Evolutionary conservation across 1,140 invertebrate species (phyloP).

Genomic region (Acromyrmex charruanus): DNA sequence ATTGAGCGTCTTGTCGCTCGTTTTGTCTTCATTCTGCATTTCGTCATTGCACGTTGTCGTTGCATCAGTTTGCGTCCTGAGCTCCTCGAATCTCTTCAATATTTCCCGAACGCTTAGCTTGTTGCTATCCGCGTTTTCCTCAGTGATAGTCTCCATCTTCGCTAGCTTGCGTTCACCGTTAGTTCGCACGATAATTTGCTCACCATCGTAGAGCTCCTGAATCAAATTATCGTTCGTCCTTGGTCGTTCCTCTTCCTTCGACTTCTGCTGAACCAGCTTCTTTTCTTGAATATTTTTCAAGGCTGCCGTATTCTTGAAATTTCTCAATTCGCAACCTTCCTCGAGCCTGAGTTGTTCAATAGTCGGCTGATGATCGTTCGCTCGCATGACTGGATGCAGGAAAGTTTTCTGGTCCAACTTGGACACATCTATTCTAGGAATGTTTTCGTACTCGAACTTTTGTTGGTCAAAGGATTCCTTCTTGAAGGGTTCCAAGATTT

Average conservation of each 20-base stretch:
- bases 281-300: constrained; percentile 18
- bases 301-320: constrained; percentile 68
- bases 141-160: constrained; percentile 92
- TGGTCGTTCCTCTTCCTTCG: constrained; percentile 70
- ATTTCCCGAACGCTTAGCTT: constrained; percentile 94
- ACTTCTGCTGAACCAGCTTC: constrained; percentile 40
- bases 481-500: constrained; percentile 56
- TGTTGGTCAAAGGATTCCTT: constrained; percentile 71
- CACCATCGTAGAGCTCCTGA: constrained; percentile 82
- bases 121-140: constrained; percentile 90
- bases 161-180: constrained; percentile 80
- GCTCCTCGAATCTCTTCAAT: constrained; percentile 92
- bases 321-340: constrained; percentile 81
- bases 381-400: constrained; percentile 41
- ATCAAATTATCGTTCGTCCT: constrained; percentile 80
- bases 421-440: constrained; percentile 84
- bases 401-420: constrained; percentile 81
- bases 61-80: constrained; percentile 84
- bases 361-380: constrained; percentile 75
- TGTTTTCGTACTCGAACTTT: constrained; percentile 85
- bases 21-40: constrained; percentile 80
- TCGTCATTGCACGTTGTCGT: constrained; percentile 52
- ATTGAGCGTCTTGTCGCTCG: constrained; percentile 83
- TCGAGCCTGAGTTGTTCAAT: constrained; percentile 85
- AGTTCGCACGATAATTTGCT: constrained; percentile 73